Evolutionary conservation across 2,113 vertebrate genomes (phyloP), one percentile per base, ranked within the genome.

Genomic region (Burhinus oedicnemus): DNA sequence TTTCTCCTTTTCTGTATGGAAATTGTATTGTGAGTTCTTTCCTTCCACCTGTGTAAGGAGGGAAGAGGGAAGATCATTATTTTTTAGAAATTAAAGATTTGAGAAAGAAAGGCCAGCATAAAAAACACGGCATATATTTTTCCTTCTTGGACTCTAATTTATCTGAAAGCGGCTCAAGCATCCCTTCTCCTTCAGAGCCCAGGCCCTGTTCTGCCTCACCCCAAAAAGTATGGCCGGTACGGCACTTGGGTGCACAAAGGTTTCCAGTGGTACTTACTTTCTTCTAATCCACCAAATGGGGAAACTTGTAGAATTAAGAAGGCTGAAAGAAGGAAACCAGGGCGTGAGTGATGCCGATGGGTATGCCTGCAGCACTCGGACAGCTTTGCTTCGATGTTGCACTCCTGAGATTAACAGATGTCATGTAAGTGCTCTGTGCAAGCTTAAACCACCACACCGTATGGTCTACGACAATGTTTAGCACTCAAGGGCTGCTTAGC

Each of bases 91-190:
- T 16, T 47, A 45, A 85, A 32, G 3, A n/a, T 42, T 60, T n/a
- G 2, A n/a, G 75, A 78, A 76, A 85, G 27, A 62, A 80, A 81
- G 7, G 5, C 10, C 38, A 58, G 6, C 5, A 12, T 51, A 21
- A 68, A 26, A 8, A 2, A 23, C 12, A 15, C 1, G 0, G 0
- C 6, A 27, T 8, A 3, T 15, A 3, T 38, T 77, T 94, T 76
- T 85, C 36, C 30, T 61, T 66, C 45, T 60, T 36, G 29, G 29
- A 30, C 12, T 69, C 25, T 32, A 44, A 20, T 45, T 74, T 42
- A 40, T 34, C 54, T 70, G 32, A 30, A 82, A 83, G 17, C 10
- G 34, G 3, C 18, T 74, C 29, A 27, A 68, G 15, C 38, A 34
- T 20, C 34, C 44, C 17, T 83, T 84, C 30, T 52, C 27, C 55